Percentiles rank a stretch among this genome's conserved stretches.
Evolutionary conservation across 2,797 vertebrate genomes (phyloP).

Genomic region (Alca torda): DNA sequence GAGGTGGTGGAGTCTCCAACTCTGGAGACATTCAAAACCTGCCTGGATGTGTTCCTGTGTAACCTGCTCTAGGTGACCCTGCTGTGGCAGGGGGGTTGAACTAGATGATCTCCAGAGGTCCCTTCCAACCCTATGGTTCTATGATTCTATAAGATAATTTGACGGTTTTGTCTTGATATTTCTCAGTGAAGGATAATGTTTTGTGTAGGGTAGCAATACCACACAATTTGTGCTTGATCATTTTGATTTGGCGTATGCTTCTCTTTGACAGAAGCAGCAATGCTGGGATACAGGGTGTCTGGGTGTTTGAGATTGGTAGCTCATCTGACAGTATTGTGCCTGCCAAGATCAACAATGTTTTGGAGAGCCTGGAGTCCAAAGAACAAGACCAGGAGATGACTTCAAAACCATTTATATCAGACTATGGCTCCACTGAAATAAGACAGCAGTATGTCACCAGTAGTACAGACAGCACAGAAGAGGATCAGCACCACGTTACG

Average conservation of each 20-base stretch:
- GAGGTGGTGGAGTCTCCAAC: no score
- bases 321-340: slow-evolving; percentile 65
- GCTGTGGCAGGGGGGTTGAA: no score
- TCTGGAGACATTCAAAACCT: no score
- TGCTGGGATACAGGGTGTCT: slow-evolving; percentile 84
- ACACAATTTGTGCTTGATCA: not conserved
- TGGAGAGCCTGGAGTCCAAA: not conserved
- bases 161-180: not conserved
- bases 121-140: no score
- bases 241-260: not conserved
- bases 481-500: not conserved
- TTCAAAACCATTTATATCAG: slow-evolving; percentile 30
- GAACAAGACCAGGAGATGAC: slow-evolving; percentile 55
- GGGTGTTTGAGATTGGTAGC: slow-evolving; percentile 91
- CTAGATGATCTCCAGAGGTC: no score
- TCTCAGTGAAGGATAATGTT: not conserved
- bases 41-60: no score
- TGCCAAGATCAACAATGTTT: slow-evolving; percentile 67
- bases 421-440: slow-evolving; percentile 57
- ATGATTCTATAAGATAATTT: not conserved
- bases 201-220: not conserved
- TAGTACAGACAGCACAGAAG: slow-evolving; percentile 35
- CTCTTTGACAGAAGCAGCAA: slow-evolving; percentile 84
- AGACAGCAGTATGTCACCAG: slow-evolving; percentile 34
- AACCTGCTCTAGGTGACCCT: no score